A percentile compares a stretch with the other conserved stretches of the same genome.
phyloP scores from a whole-genome alignment of 2,797 vertebrate genomes.

The Otolemur crassicaudatus region DNA sequence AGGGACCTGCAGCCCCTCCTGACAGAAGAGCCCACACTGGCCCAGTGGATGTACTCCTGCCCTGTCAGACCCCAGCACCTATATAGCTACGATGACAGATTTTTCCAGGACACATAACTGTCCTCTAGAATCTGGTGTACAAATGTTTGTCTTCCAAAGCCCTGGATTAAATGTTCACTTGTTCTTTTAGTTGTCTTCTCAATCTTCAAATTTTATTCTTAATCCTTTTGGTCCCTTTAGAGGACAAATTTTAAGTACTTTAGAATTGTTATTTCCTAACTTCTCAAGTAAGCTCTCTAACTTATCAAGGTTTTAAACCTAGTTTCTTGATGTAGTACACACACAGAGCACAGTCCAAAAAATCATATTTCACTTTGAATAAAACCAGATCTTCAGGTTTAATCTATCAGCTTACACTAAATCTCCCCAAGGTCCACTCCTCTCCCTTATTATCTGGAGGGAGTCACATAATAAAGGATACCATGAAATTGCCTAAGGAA shows the following conservation, averaged over 20 bases:
- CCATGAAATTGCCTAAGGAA: neutral
- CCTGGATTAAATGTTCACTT: neutral
- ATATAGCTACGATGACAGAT: neutral
- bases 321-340: constrained; percentile 14
- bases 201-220: constrained; percentile 16
- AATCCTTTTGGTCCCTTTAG: neutral
- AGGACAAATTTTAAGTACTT: neutral
- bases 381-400: constrained; percentile 44
- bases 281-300: constrained; percentile 25
- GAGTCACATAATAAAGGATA: constrained; percentile 37
- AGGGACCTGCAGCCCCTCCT: neutral
- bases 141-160: neutral
- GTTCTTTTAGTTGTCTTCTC: neutral
- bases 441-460: neutral
- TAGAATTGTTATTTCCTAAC: constrained; percentile 1
- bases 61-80: neutral
- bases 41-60: neutral
- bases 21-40: neutral
- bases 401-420: constrained; percentile 32
- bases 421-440: neutral
- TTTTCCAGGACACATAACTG: neutral
- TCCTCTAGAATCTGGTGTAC: neutral
- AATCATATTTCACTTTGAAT: constrained; percentile 14
- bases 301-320: constrained; percentile 12
- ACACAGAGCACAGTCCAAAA: constrained; percentile 3